phyloP scores from a whole-genome alignment of 2,797 vertebrate species.

The Ataeniobius toweri region DNA sequence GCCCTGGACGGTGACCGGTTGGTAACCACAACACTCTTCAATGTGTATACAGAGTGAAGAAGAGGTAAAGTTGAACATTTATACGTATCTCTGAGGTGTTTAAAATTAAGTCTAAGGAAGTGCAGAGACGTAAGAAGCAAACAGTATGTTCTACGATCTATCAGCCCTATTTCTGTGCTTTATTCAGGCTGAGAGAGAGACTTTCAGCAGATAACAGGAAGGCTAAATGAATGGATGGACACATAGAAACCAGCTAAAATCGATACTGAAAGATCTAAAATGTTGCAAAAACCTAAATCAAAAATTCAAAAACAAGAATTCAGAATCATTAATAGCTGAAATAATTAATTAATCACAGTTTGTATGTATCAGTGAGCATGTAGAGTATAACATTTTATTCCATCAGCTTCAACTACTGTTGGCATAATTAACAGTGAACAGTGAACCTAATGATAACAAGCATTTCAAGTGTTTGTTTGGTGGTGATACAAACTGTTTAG shows the following conservation, averaged over 20 bases:
- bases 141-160: not conserved
- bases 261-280: not conserved
- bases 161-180: not conserved
- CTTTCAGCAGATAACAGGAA: not conserved
- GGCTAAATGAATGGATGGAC: not conserved
- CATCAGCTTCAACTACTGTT: not conserved
- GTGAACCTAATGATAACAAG: not conserved
- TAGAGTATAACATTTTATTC: not conserved
- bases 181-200: not conserved
- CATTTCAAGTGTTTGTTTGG: not conserved
- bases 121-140: not conserved
- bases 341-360: constrained; percentile 1
- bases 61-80: not conserved
- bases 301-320: not conserved
- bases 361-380: not conserved
- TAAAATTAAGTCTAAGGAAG: not conserved
- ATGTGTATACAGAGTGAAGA: not conserved
- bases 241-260: not conserved
- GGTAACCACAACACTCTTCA: not conserved
- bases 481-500: constrained; percentile 2
- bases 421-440: not conserved
- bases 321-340: not conserved
- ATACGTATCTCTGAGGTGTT: too few relatives aligned
- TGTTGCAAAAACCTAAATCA: not conserved
- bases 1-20: too few relatives aligned